A percentile compares a stretch with the other conserved stretches of the same genome.
Conservation (phyloP, 2,888 invertebrate genomes). For the Diachrysia chrysitis region DNA sequence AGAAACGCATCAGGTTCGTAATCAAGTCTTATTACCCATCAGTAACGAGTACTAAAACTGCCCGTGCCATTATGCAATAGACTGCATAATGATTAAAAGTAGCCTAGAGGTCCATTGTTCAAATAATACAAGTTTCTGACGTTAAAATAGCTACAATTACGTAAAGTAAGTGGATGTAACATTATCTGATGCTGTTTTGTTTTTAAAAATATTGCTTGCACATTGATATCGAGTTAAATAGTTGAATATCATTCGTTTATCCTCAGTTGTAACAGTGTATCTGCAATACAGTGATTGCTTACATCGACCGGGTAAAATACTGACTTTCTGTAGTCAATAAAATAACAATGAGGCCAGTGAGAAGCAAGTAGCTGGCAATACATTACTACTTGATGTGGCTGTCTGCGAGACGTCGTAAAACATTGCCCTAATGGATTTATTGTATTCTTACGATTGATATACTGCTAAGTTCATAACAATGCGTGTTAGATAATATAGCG, state of each 20-base stretch:
- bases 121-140: conserved; percentile 13
- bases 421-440: conserved; percentile 41
- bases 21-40: neutral
- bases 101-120: conserved; percentile 31
- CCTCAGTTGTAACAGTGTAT: conserved; percentile 30
- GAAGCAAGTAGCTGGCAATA: conserved; percentile 40
- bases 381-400: conserved; percentile 39
- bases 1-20: conserved; percentile 11
- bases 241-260: conserved; percentile 35
- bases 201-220: conserved; percentile 29
- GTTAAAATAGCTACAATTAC: conserved; percentile 31
- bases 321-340: conserved; percentile 47
- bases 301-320: conserved; percentile 43
- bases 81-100: conserved; percentile 21
- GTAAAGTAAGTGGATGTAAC: conserved; percentile 17
- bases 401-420: conserved; percentile 31
- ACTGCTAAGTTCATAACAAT: conserved; percentile 6
- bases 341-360: conserved; percentile 49
- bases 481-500: neutral
- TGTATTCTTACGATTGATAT: conserved; percentile 31
- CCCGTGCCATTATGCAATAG: conserved; percentile 20
- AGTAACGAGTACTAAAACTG: neutral
- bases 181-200: conserved; percentile 23
- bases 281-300: conserved; percentile 41
- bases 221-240: conserved; percentile 36